Conservation (phyloP, 30 jellyfish, hydroid and myxozoan genomes). For the Phacellophora camtschatica region DNA sequence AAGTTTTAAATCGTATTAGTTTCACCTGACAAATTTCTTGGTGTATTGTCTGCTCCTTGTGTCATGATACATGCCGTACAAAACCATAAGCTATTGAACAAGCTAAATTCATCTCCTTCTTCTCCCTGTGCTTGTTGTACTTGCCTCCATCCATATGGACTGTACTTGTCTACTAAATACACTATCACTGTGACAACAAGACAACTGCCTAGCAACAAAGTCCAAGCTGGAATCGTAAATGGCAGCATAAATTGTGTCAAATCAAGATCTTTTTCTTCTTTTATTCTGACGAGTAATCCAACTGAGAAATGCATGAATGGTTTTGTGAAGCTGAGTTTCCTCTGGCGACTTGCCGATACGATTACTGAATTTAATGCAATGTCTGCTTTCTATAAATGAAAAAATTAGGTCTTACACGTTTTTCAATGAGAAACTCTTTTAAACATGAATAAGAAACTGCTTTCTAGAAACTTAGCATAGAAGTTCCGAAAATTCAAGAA, state of each 20-base stretch:
- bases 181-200: slow-evolving; percentile 41
- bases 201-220: slow-evolving; percentile 38
- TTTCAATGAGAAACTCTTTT: too few relatives aligned
- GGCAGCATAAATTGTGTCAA: slow-evolving; percentile 53
- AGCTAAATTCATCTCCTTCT: slow-evolving; percentile 57
- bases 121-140: slow-evolving; percentile 66
- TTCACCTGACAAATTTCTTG: slow-evolving; percentile 59
- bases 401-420: neutral
- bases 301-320: slow-evolving; percentile 69
- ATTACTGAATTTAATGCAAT: slow-evolving; percentile 33
- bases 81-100: slow-evolving; percentile 54
- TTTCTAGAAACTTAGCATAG: too few relatives aligned
- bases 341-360: slow-evolving; percentile 54
- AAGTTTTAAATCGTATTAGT: too few relatives aligned
- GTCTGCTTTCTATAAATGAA: slow-evolving; percentile 31
- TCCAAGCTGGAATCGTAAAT: slow-evolving; percentile 59
- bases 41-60: slow-evolving; percentile 65
- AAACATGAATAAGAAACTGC: too few relatives aligned
- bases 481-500: too few relatives aligned
- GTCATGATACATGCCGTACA: slow-evolving; percentile 59
- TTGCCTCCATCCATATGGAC: slow-evolving; percentile 69
- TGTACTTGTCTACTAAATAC: slow-evolving; percentile 19
- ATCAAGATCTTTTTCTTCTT: slow-evolving; percentile 29
- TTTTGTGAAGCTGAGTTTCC: slow-evolving; percentile 29
- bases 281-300: slow-evolving; percentile 37